Base-by-base conservation (phyloP, 2,888 invertebrate species). In the Pollenia amentaria region DNA sequence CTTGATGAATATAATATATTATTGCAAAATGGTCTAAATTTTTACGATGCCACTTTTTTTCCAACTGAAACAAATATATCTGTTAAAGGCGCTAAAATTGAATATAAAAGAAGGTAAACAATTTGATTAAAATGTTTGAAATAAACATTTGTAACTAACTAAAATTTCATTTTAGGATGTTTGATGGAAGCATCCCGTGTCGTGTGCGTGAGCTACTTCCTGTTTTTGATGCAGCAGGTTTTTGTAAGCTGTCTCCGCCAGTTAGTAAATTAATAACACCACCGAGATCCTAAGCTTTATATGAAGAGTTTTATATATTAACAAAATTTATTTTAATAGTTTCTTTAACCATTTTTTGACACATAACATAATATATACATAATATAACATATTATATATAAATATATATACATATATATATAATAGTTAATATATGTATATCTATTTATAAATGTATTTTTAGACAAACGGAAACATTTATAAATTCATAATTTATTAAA, bases 1-100 rank as follows among this genome's bases (percentile, higher is more conserved):
- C 94, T 96, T 88, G 96, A 97, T 89, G 97, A 97, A 91, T 96
- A 95, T 89, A 96, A 96, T 92, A 95, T 95, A 90, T 94, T 97
- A 78, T 94, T 97, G 81, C 97, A 97, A 93, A 97, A 97, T 90
- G 97, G 97, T 0, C 94, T 97, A 83, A 97, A 97, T 93, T 97
- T 97, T 94, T 97, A 97, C 92, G 97, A 97, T 21, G 97, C 97
- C 62, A 97, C 97, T 38, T 97, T 96, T 94, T 97, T 97, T 94
- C 97, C 97, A 69, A 97, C 97, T 4, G 97, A 97, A 92, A 95
- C 96, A 88, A 96, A 96, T 55, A 95, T 95, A 88, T 95, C 96
- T 44, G 94, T 95, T 83, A 95, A 95, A 89, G 95, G 95, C 67
- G 95, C 95, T 44, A 95, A 94, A 89, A 94, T 95, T 91, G 95